Conservation (phyloP, 2,888 invertebrate genomes). For the Orthonychiurus folsomi region DNA sequence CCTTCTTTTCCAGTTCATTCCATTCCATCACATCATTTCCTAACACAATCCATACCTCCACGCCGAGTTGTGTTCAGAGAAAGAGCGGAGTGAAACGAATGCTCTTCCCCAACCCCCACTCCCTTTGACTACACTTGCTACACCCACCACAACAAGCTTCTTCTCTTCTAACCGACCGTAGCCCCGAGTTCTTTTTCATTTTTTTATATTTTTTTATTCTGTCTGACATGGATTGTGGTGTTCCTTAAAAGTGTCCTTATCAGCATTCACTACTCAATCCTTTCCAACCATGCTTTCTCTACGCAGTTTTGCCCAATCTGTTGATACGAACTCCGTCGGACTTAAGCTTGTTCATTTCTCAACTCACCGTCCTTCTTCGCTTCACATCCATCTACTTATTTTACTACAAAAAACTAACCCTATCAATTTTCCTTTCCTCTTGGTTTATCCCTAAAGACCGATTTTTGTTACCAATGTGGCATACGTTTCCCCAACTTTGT, state of each 20-base stretch:
- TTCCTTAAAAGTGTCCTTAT: background rate
- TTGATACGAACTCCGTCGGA: background rate
- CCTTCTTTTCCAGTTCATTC: background rate
- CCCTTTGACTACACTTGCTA: too few relatives aligned
- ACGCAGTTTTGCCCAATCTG: background rate
- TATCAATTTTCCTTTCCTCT: background rate
- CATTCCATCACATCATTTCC: too few relatives aligned
- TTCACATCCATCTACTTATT: background rate
- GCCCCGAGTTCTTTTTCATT: background rate
- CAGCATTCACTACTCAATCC: background rate
- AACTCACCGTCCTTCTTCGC: background rate
- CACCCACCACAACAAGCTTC: background rate
- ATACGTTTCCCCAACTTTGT: background rate
- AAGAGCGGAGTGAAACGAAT: background rate
- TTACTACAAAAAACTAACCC: background rate
- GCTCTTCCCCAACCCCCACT: background rate
- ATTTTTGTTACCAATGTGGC: background rate
- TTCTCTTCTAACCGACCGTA: background rate
- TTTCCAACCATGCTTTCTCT: background rate
- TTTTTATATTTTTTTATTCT: background rate
- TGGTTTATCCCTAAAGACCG: background rate
- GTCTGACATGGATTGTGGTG: background rate
- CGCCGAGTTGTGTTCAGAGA: background rate
- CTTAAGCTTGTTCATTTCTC: background rate
- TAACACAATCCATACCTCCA: too few relatives aligned